Percentiles rank a stretch among this genome's conserved stretches.
Conservation (phyloP, 1,140 invertebrate genomes). For the Stenopsyche tienmushanensis region DNA sequence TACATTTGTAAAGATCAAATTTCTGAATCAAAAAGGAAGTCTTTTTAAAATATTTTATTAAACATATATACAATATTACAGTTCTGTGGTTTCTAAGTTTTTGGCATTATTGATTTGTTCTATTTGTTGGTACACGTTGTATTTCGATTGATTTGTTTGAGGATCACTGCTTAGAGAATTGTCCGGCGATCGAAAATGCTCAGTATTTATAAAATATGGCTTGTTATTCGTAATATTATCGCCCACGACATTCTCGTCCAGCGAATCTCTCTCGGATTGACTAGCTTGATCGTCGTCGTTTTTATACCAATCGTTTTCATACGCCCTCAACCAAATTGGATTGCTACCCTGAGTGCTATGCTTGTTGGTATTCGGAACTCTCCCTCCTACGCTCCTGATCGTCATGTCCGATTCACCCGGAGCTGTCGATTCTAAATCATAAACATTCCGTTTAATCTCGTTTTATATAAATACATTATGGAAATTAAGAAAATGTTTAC, state of each 20-base stretch:
- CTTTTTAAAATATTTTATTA: not conserved
- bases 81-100: conserved; percentile 84
- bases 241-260: conserved; percentile 82
- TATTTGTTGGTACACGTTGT: conserved; percentile 64
- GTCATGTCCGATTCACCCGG: conserved; percentile 72
- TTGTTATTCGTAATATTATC: conserved; percentile 61
- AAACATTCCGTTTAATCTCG: too few species aligned
- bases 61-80: conserved; percentile 50
- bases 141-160: conserved; percentile 61
- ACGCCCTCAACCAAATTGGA: conserved; percentile 92
- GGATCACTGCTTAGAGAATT: conserved; percentile 49
- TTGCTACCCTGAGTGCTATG: conserved; percentile 92
- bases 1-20: too few species aligned
- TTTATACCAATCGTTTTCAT: conserved; percentile 94
- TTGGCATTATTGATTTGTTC: conserved; percentile 67
- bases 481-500: conserved; percentile 64
- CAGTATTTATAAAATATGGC: conserved; percentile 57
- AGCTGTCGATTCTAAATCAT: conserved; percentile 48
- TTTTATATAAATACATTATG: conserved; percentile 36
- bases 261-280: conserved; percentile 76
- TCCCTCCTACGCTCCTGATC: conserved; percentile 65
- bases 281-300: conserved; percentile 72
- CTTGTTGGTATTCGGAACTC: conserved; percentile 92
- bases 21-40: too few species aligned
- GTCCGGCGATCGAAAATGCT: conserved; percentile 55